Evolutionary conservation across 2,113 vertebrate species (phyloP), one percentile per base, ranked within the genome.

Genomic region (Thryonomys swinderianus): DNA sequence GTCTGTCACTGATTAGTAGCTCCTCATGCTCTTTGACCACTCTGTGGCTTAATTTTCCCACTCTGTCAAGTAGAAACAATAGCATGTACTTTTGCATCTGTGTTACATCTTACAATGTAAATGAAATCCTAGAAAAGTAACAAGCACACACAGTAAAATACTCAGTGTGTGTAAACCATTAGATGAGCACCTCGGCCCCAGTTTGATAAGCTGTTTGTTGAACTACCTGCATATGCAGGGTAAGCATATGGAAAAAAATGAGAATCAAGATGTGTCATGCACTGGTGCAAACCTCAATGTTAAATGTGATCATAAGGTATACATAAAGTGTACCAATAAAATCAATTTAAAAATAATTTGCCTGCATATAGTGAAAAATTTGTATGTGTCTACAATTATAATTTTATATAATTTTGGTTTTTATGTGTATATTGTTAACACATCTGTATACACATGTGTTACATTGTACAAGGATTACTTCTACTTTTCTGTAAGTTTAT

Each of bases 401-500:
- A 64, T 55, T 48, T 55, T 86, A 51, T 20, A 90, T 90, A 12
- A 57, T 51, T 96, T 55, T 85, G 42, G 5, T 48, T 27, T 57
- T 76, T 78, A 74, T 71, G 53, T 79, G 61, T 25, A 45, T 85
- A 12, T 48, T 88, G 13, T 18, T 83, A 16, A 67, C 53, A 53
- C 62, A 80, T 74, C 13, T 16, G 7, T 74, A 42, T 45, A 93
- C 20, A 81, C 71, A 69, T 7, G 2, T 71, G 69, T 91, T 51
- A 21, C 21, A 30, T 42, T 78, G 32, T 34, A 61, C 23, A 55
- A 25, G 21, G 34, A 18, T 86, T 82, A 73, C 66, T 96, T 74
- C 18, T 79, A 73, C 66, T 96, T 80, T 21, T 95, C 61, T 87
- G 0, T 76, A 92, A 83, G 16, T 91, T 53, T 80, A 20, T 42